Conservation (phyloP, 2,113 vertebrate species). For the Illadopsis cleaveri region DNA sequence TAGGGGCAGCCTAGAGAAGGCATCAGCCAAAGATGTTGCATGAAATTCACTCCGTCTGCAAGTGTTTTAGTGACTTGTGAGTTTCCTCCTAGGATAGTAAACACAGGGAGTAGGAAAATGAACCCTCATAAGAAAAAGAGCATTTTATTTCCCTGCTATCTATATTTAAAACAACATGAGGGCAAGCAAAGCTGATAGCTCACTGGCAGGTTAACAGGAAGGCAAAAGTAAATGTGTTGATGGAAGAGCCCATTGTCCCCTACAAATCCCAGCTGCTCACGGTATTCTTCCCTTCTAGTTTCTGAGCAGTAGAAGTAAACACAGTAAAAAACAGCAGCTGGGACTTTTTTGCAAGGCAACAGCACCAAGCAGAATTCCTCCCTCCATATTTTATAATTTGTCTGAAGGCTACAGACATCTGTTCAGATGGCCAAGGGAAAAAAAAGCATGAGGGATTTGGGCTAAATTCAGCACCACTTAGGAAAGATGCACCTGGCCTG, state of each 20-base stretch:
- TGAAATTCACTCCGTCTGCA: not conserved
- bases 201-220: not conserved
- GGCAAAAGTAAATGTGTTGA: not conserved
- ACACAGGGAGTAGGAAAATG: not conserved
- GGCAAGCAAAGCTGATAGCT: not conserved
- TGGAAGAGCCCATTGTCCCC: not conserved
- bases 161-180: not conserved
- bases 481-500: slow-evolving; percentile 49
- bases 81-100: not conserved
- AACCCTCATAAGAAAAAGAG: not conserved
- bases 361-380: not conserved
- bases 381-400: slow-evolving; percentile 51
- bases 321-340: not conserved
- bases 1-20: not conserved
- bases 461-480: slow-evolving; percentile 60
- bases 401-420: slow-evolving; percentile 57
- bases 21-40: not conserved
- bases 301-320: not conserved
- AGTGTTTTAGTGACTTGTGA: not conserved
- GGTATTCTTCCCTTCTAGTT: not conserved
- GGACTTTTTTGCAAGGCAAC: not conserved
- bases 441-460: slow-evolving; percentile 39
- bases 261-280: not conserved
- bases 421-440: slow-evolving; percentile 12
- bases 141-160: not conserved